phyloP scores from a whole-genome alignment of 2,888 invertebrate species.

The Flabesymbios commensalis region DNA sequence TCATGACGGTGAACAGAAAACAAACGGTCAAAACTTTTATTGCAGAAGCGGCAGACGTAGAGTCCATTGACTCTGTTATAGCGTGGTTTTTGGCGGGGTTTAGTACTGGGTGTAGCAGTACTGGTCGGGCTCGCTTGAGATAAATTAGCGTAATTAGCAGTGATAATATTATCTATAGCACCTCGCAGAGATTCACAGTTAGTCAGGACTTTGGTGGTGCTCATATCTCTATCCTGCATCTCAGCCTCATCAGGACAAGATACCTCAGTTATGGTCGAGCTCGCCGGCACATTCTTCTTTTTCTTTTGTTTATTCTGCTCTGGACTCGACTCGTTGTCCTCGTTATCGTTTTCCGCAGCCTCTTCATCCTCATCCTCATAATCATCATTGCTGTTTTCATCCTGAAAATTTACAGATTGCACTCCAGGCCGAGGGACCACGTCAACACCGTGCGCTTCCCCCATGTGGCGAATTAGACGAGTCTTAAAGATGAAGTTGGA shows the following conservation, averaged over 20 bases:
- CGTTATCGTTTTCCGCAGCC: constrained; percentile 1
- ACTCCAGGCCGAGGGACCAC: neutral
- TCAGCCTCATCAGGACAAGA: neutral
- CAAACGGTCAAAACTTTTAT: constrained; percentile 56
- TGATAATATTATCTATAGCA: too few relatives aligned
- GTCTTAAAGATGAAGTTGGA: constrained; percentile 50
- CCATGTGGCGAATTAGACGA: constrained; percentile 47
- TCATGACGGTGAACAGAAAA: constrained; percentile 60
- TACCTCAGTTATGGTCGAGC: neutral
- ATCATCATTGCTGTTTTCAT: neutral
- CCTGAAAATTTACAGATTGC: neutral
- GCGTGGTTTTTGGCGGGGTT: neutral
- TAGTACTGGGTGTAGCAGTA: neutral
- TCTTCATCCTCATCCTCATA: neutral
- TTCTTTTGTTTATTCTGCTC: too few relatives aligned
- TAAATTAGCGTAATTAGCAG: too few relatives aligned
- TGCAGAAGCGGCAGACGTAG: constrained; percentile 54
- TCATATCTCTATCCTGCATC: neutral
- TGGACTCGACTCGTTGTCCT: neutral
- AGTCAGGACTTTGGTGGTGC: neutral
- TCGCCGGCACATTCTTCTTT: neutral
- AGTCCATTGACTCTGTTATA: constrained; percentile 1
- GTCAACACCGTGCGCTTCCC: constrained; percentile 13
- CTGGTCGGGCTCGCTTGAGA: too few relatives aligned
- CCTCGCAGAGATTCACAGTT: neutral